These are phyloP conservation scores for Micoletzkya japonica DNA, from an alignment of 2,888 invertebrate genomes.

Conservation along the genomic window DNA sequence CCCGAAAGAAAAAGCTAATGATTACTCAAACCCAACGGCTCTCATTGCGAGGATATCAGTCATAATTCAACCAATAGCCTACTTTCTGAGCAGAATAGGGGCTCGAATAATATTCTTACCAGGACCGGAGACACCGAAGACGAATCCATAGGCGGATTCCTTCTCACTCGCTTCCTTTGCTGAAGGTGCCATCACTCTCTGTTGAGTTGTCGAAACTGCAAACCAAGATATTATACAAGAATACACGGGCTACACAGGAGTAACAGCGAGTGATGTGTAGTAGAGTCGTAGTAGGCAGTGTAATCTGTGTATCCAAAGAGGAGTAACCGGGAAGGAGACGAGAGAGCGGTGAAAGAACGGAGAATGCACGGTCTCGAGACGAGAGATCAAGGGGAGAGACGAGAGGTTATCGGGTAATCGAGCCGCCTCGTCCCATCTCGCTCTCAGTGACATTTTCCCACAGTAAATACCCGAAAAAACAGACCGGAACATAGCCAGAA, in stretches of 20 bases:
- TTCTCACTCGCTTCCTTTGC: neutral
- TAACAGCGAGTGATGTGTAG: neutral
- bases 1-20: neutral
- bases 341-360: neutral
- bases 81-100: no score
- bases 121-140: constrained; percentile 96
- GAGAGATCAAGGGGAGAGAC: neutral
- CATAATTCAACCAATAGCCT: no score
- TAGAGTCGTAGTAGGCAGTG: neutral
- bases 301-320: neutral
- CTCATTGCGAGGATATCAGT: neutral
- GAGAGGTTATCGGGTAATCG: no score
- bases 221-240: neutral
- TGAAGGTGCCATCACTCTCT: constrained; percentile 12
- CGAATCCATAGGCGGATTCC: constrained; percentile 88
- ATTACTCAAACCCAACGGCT: neutral
- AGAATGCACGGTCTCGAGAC: neutral
- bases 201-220: constrained; percentile 1
- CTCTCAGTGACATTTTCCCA: no score
- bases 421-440: neutral
- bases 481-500: neutral
- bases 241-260: neutral
- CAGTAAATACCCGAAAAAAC: neutral
- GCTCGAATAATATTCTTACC: constrained; percentile 73
- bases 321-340: neutral